These are phyloP conservation scores for Lithophane semibrunnea DNA, from an alignment of 2,888 invertebrate species.

Conservation along the genomic window DNA sequence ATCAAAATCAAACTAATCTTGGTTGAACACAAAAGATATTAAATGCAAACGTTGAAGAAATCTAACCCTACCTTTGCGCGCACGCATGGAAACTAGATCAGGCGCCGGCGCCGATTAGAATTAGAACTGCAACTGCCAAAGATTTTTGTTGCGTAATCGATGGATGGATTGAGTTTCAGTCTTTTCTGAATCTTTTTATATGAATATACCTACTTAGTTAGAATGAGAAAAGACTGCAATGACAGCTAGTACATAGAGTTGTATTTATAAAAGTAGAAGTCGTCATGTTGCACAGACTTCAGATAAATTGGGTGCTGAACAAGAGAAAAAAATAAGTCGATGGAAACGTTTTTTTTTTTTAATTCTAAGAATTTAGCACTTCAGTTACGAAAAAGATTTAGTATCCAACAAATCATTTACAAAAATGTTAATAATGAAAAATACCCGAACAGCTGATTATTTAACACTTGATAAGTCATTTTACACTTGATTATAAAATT, in stretches of 20 bases:
- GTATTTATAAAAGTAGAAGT: not conserved
- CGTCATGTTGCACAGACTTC: not conserved
- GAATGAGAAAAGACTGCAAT: not conserved
- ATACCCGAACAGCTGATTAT: not conserved
- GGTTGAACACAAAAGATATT: slow-evolving; percentile 82
- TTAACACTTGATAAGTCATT: not conserved
- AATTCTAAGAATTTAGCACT: too few species aligned
- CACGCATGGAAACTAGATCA: slow-evolving; percentile 90
- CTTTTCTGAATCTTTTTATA: not conserved
- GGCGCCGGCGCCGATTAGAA: slow-evolving; percentile 45
- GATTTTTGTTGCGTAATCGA: not conserved
- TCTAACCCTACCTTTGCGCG: slow-evolving; percentile 84
- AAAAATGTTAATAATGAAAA: not conserved
- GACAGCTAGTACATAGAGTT: not conserved
- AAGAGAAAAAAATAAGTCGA: too few species aligned
- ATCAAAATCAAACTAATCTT: slow-evolving; percentile 86
- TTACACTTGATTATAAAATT: not conserved
- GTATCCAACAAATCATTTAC: not conserved
- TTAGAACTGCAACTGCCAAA: not conserved
- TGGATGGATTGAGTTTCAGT: not conserved
- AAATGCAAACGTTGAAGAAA: slow-evolving; percentile 87
- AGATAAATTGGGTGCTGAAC: too few species aligned
- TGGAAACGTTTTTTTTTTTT: too few species aligned
- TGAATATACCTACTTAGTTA: too few species aligned
- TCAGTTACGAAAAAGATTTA: not conserved